A percentile compares a stretch with the other conserved stretches of the same genome.
Evolutionary conservation across 1,140 invertebrate species (phyloP).

Genomic region (Thalassaphorura encarpata): DNA sequence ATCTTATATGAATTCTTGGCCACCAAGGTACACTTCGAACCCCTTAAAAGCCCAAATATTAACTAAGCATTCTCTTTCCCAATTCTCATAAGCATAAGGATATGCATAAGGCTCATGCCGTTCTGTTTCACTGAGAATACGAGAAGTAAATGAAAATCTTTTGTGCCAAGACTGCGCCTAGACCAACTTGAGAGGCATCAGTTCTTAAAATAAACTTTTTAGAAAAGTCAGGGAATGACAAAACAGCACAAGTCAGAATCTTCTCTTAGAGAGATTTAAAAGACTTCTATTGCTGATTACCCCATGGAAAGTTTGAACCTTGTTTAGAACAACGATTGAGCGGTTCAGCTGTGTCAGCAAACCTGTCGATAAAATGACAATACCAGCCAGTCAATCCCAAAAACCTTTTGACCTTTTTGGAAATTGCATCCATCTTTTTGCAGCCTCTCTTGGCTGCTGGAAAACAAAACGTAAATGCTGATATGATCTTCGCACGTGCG

Average conservation of each 20-base stretch:
- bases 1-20: slow-evolving; percentile 40
- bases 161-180: background rate
- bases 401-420: slow-evolving; percentile 29
- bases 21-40: slow-evolving; percentile 43
- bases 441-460: slow-evolving; percentile 33
- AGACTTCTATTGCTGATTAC: slow-evolving; percentile 8
- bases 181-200: background rate
- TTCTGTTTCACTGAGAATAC: slow-evolving; percentile 38
- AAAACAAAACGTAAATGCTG: slow-evolving; percentile 36
- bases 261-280: slow-evolving; percentile 8
- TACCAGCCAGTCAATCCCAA: slow-evolving; percentile 32
- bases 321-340: slow-evolving; percentile 11
- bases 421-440: slow-evolving; percentile 33
- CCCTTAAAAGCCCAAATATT: slow-evolving; percentile 41
- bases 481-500: slow-evolving; percentile 39
- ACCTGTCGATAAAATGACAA: slow-evolving; percentile 18
- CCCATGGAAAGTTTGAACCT: background rate
- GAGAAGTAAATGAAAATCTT: slow-evolving; percentile 38
- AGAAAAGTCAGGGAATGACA: background rate
- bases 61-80: slow-evolving; percentile 44
- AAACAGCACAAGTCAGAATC: background rate
- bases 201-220: background rate
- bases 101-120: no score
- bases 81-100: slow-evolving; percentile 38
- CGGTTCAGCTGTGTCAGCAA: slow-evolving; percentile 16